Conservation (phyloP, 2,113 vertebrate genomes). For the Megalops atlanticus region DNA sequence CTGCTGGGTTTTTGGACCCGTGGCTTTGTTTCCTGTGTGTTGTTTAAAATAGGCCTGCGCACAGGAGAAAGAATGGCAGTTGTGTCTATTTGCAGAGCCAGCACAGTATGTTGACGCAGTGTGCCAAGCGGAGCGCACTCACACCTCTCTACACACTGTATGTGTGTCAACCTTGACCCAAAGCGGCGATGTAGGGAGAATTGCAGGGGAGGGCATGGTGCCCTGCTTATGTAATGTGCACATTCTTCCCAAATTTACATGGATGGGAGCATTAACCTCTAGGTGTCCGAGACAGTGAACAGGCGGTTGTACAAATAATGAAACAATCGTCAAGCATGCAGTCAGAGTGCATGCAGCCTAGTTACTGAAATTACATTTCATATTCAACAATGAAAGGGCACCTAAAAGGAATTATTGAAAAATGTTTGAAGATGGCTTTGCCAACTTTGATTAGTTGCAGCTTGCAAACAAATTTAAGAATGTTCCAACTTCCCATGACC, state of each 20-base stretch:
- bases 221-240: conserved; percentile 13
- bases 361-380: background rate
- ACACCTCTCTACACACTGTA: background rate
- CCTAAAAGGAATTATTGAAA: background rate
- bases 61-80: conserved; percentile 17
- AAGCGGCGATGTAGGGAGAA: background rate
- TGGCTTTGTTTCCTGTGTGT: conserved; percentile 16
- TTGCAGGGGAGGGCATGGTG: background rate
- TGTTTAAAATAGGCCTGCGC: conserved; percentile 6
- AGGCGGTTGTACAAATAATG: background rate
- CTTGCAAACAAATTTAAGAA: background rate
- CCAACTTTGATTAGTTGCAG: conserved; percentile 4
- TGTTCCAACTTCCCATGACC: background rate
- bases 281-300: background rate
- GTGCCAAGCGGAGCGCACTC: conserved; percentile 31
- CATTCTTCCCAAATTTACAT: conserved; percentile 10
- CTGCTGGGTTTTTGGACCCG: background rate
- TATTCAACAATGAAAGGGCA: background rate
- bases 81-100: conserved; percentile 39
- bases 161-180: conserved; percentile 45
- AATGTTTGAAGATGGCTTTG: background rate
- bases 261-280: background rate
- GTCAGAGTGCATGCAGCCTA: background rate
- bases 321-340: background rate
- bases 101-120: conserved; percentile 37